These are phyloP conservation scores for Campylomormyrus tamandua DNA, from an alignment of 2,113 vertebrate genomes.

Conservation along the genomic window DNA sequence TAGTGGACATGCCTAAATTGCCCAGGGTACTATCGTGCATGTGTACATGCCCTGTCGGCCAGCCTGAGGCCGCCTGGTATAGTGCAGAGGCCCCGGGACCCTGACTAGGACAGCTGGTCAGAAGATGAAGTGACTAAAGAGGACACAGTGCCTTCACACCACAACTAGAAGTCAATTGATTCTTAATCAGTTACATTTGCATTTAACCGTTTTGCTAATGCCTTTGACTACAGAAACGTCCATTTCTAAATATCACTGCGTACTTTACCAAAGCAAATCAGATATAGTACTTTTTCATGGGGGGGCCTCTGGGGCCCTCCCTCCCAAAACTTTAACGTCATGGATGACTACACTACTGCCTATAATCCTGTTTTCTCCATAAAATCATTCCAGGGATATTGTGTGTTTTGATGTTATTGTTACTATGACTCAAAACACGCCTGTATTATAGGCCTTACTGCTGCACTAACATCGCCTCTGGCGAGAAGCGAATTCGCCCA, in stretches of 20 bases:
- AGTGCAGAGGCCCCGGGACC: neutral
- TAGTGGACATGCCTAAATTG: neutral
- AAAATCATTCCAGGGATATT: neutral
- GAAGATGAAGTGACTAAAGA: neutral
- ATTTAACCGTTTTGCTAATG: neutral
- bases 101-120: neutral
- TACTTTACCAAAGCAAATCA: neutral
- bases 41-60: neutral
- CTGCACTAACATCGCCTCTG: neutral
- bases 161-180: neutral
- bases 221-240: neutral
- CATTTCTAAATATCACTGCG: neutral
- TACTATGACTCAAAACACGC: neutral
- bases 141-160: neutral
- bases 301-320: neutral
- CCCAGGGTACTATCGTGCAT: neutral
- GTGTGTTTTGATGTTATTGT: neutral
- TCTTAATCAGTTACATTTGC: neutral
- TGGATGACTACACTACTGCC: neutral
- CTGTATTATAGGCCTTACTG: neutral
- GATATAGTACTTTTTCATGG: neutral
- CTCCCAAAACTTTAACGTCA: neutral
- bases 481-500: neutral
- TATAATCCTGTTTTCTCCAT: neutral
- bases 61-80: neutral